Evolutionary conservation across 2,113 vertebrate species (phyloP).

Genomic region (Toxostoma redivivum): DNA sequence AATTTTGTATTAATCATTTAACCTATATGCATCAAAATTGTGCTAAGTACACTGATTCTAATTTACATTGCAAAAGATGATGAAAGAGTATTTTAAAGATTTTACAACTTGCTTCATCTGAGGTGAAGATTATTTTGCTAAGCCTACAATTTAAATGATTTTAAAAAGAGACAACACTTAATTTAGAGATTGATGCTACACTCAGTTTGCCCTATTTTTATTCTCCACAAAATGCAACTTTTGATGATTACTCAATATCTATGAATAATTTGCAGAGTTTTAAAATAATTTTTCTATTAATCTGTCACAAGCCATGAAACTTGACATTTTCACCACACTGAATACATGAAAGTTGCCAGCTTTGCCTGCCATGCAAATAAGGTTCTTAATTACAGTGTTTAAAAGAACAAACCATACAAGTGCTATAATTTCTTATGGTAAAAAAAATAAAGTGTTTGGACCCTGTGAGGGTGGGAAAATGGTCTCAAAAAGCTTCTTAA

Average conservation of each 20-base stretch:
- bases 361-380: conserved; percentile 45
- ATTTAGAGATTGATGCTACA: conserved; percentile 28
- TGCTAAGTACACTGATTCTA: not conserved
- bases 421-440: not conserved
- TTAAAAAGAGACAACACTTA: not conserved
- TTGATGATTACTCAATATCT: conserved; percentile 49
- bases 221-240: conserved; percentile 36
- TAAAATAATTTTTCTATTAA: conserved; percentile 62
- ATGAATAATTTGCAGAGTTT: conserved; percentile 49
- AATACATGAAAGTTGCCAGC: conserved; percentile 40
- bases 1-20: not conserved
- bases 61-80: not conserved
- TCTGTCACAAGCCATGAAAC: conserved; percentile 48
- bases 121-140: conserved; percentile 47
- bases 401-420: conserved; percentile 13
- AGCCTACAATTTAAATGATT: conserved; percentile 27
- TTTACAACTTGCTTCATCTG: conserved; percentile 6
- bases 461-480: not conserved
- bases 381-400: conserved; percentile 45
- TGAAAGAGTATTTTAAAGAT: conserved; percentile 7
- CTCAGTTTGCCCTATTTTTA: conserved; percentile 45
- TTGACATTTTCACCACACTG: conserved; percentile 52
- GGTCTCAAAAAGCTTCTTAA: not conserved
- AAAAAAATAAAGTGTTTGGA: not conserved
- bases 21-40: not conserved